Evolutionary conservation across 2,888 invertebrate species (phyloP).

Genomic region (Tuberolachnus salignus): DNA sequence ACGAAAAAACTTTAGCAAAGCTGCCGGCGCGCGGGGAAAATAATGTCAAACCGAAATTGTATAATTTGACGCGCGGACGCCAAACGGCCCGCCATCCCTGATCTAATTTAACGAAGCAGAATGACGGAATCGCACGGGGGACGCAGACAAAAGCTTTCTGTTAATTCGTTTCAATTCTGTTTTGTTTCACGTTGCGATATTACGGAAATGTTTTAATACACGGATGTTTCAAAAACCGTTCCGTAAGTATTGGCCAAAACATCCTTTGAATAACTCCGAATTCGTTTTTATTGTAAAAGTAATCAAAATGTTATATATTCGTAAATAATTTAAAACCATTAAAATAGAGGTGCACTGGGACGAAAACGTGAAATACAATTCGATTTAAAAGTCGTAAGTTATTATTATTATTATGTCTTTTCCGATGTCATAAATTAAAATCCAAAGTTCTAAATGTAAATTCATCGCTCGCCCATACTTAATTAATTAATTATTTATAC

Average conservation of each 20-base stretch:
- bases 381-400: conserved; percentile 19
- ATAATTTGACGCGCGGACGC: no score
- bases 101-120: not conserved
- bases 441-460: not conserved
- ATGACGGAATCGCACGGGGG: conserved; percentile 17
- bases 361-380: conserved; percentile 6
- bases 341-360: not conserved
- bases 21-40: no score
- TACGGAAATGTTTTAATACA: not conserved
- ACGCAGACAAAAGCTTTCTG: not conserved
- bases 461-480: not conserved
- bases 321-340: conserved; percentile 20
- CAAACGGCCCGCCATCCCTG: no score
- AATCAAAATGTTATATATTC: conserved; percentile 2
- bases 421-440: not conserved
- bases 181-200: not conserved
- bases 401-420: not conserved
- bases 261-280: not conserved
- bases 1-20: no score
- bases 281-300: conserved; percentile 12
- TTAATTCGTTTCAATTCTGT: conserved; percentile 9
- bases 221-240: not conserved
- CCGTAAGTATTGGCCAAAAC: no score
- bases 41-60: no score
- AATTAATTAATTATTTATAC: conserved; percentile 10